phyloP scores from a whole-genome alignment of 2,797 vertebrate species.

The Thaleichthys pacificus region DNA sequence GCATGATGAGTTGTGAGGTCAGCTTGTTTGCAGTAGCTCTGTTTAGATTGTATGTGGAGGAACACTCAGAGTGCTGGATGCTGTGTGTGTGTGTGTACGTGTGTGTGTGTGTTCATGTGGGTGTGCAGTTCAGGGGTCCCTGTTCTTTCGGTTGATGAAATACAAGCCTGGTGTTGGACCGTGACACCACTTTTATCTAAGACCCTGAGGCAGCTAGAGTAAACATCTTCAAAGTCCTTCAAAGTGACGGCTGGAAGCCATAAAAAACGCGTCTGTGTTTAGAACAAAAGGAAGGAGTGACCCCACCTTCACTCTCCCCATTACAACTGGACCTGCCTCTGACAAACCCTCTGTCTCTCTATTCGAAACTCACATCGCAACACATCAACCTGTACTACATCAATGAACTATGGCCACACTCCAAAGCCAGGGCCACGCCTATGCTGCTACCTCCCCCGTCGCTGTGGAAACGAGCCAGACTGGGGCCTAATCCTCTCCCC shows the following conservation, averaged over 20 bases:
- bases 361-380: background rate
- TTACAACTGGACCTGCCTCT: too few species aligned
- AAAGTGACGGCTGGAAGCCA: background rate
- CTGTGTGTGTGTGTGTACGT: background rate
- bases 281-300: background rate
- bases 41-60: background rate
- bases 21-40: slow-evolving; percentile 15
- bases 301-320: background rate
- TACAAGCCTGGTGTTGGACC: background rate
- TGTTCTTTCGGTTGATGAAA: slow-evolving; percentile 21
- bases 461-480: slow-evolving; percentile 3
- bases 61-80: too few species aligned
- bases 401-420: background rate
- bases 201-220: background rate
- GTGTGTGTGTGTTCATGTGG: background rate
- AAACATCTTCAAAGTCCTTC: background rate
- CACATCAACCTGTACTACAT: background rate
- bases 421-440: slow-evolving; percentile 1
- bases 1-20: slow-evolving; percentile 10
- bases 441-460: background rate
- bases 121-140: background rate
- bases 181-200: background rate
- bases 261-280: background rate
- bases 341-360: background rate
- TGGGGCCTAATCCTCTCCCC: background rate